These are phyloP conservation scores for Drosophila orena DNA, from an alignment of 1,140 invertebrate species.

Conservation along the genomic window DNA sequence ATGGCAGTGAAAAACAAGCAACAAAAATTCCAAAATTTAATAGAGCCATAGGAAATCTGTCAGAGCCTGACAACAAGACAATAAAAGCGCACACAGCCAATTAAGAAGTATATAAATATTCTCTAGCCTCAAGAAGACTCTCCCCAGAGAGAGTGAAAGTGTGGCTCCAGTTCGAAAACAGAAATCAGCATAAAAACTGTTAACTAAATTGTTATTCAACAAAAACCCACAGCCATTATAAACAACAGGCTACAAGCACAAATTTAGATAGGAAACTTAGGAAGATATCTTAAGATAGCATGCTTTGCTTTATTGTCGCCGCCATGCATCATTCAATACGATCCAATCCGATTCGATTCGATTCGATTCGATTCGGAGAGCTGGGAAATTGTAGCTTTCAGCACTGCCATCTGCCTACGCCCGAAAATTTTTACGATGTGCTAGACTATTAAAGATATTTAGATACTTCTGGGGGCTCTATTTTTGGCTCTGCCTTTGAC, in stretches of 20 bases:
- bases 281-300: constrained; percentile 24
- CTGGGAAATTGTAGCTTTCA: constrained; percentile 65
- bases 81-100: constrained; percentile 42
- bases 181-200: constrained; percentile 63
- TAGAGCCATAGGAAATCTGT: constrained; percentile 63
- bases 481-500: constrained; percentile 45
- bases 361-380: constrained; percentile 7
- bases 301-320: constrained; percentile 74
- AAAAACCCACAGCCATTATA: constrained; percentile 42
- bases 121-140: neutral
- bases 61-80: constrained; percentile 35
- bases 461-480: constrained; percentile 31
- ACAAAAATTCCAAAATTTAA: constrained; percentile 50
- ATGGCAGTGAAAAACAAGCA: constrained; percentile 22
- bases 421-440: constrained; percentile 75
- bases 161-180: constrained; percentile 34
- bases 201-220: constrained; percentile 61
- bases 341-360: constrained; percentile 25
- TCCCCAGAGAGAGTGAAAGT: constrained; percentile 61
- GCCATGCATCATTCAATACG: constrained; percentile 62
- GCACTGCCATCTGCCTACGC: constrained; percentile 58
- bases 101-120: constrained; percentile 55
- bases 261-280: constrained; percentile 36
- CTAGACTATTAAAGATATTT: constrained; percentile 72
- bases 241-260: constrained; percentile 43